Evolutionary conservation across 2,888 invertebrate genomes (phyloP).

Genomic region (Pteria penguin): DNA sequence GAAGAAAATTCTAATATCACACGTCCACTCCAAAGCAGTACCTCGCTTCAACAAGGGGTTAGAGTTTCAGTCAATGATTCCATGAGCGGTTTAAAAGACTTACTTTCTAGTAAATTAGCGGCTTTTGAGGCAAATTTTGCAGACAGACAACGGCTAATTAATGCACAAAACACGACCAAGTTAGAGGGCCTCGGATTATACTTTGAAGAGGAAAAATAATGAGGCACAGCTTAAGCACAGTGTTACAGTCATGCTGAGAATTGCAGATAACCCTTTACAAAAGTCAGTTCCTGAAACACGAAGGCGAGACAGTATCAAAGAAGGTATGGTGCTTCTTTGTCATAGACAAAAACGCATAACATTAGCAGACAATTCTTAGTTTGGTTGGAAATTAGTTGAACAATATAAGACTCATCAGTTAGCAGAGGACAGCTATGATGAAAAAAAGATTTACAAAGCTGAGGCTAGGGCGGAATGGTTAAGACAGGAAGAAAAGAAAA

Average conservation of each 20-base stretch:
- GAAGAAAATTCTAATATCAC: neutral
- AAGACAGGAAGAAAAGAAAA: neutral
- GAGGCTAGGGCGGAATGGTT: neutral
- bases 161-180: neutral
- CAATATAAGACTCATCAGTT: slow-evolving; percentile 5
- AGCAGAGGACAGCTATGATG: slow-evolving; percentile 6
- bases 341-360: neutral
- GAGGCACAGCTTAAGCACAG: neutral
- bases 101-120: neutral
- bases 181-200: neutral
- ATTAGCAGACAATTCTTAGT: neutral
- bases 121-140: neutral
- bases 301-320: neutral
- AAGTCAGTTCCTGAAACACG: neutral
- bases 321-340: neutral
- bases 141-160: neutral
- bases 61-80: neutral
- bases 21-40: neutral
- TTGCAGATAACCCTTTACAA: neutral
- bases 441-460: neutral
- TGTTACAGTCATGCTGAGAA: neutral
- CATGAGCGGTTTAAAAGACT: neutral
- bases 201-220: neutral
- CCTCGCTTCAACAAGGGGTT: neutral
- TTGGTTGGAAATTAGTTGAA: neutral